A percentile compares a stretch with the other conserved stretches of the same genome.
Evolutionary conservation across 1,140 invertebrate species (phyloP).

Genomic region (Dolichoris vasculosae): DNA sequence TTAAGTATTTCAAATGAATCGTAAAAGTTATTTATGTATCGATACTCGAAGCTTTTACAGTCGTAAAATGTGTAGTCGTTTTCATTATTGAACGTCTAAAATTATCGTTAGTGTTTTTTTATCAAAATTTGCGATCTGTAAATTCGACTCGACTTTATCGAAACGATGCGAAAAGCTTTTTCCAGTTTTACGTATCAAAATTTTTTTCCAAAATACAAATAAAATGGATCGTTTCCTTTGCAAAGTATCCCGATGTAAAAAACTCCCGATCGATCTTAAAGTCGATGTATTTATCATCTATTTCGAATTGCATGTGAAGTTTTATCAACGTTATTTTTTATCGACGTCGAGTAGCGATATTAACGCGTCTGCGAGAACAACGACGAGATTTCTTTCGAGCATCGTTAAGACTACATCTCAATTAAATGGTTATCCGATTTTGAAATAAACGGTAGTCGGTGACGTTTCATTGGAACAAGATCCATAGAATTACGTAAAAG

Average conservation of each 20-base stretch:
- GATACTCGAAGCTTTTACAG: not conserved
- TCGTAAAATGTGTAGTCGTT: not conserved
- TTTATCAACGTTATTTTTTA: not conserved
- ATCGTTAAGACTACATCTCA: not conserved
- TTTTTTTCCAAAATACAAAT: too few relatives aligned
- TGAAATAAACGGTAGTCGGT: not conserved
- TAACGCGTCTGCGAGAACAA: not conserved
- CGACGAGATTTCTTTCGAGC: not conserved
- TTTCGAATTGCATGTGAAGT: too few relatives aligned
- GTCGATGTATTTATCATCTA: too few relatives aligned
- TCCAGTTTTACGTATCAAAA: too few relatives aligned
- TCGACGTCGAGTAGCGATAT: not conserved
- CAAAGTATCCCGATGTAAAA: too few relatives aligned
- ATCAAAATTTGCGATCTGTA: not conserved
- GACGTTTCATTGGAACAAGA: not conserved
- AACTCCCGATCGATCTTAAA: too few relatives aligned
- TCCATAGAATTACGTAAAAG: not conserved
- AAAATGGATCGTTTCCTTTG: too few relatives aligned
- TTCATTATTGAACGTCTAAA: too few relatives aligned
- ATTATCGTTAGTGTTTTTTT: too few relatives aligned
- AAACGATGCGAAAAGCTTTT: not conserved
- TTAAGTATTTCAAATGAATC: not conserved
- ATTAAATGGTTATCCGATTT: not conserved
- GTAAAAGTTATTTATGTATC: not conserved
- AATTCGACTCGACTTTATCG: not conserved